Base-by-base conservation (phyloP, 2,113 vertebrate genomes). In the Tinamus guttatus region DNA sequence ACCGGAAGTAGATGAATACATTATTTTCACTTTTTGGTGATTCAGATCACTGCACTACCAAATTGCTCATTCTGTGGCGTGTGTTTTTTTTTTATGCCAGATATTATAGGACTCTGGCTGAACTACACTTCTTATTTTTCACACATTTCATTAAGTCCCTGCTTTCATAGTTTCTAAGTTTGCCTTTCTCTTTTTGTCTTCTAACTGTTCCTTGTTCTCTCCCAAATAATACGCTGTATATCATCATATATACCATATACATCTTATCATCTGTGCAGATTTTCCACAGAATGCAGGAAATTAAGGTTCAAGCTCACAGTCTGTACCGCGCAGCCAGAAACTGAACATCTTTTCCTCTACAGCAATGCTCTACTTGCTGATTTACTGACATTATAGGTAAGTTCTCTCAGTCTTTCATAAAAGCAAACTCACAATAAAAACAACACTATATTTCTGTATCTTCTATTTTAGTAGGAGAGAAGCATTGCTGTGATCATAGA, bases 371-470 rank as follows among this genome's bases (percentile, higher is more conserved):
- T 79, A 34, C n/a, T n/a, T 5, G 51, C 17, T 52, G 25, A 81
- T 4, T 9, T 77, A 54, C n/a, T 69, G 47, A 40, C 19, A 28
- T 40, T 75, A 65, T 45, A 81, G 54, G 5, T 14, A 77, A 74
- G 11, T 27, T 71, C n/a, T 62, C 24, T 28, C 49, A 20, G 30
- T n/a, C 21, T 56, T 69, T 78, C 4, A 25, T 25, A 76, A 34
- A 58, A 79, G 21, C 64, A 62, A 20, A 3, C 0, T 0, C 58
- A 47, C 7, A 41, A 27, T 1, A 2, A 32, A 64, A 8, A 64
- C 52, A 13, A n/a, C 32, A 69, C 2, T 11, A 14, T 4, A 54
- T 17, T 78, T 58, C 25, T 36, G 0, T 32, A 30, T 41, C 45
- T 47, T 38, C 13, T 41, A 12, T 3, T 38, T 85, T 59, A 45